phyloP scores from a whole-genome alignment of 2,888 invertebrate genomes.

The Andrena flavipes region DNA sequence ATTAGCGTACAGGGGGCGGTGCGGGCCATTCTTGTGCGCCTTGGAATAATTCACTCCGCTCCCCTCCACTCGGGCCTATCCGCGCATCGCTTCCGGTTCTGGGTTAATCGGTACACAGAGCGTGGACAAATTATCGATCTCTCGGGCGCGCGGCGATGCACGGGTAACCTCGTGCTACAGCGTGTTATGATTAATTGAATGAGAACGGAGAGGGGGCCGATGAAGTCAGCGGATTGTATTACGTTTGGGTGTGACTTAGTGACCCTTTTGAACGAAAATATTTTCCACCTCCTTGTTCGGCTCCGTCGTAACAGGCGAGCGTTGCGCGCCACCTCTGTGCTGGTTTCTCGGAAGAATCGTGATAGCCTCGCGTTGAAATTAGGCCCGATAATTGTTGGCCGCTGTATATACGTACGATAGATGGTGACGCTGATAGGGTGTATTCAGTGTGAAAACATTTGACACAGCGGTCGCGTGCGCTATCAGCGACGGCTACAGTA shows the following conservation, averaged over 20 bases:
- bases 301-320: background rate
- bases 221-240: conserved; percentile 11
- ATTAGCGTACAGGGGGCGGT: conserved; percentile 25
- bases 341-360: background rate
- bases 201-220: conserved; percentile 23
- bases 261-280: background rate
- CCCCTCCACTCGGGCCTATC: conserved; percentile 7
- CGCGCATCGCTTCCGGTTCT: conserved; percentile 38
- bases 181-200: conserved; percentile 39
- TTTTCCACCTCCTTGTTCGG: background rate
- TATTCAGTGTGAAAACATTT: conserved; percentile 11
- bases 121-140: conserved; percentile 48
- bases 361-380: background rate
- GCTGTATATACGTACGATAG: background rate
- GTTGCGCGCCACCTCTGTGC: background rate
- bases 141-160: background rate
- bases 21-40: conserved; percentile 26
- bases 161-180: conserved; percentile 11
- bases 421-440: background rate
- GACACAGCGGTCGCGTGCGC: conserved; percentile 7
- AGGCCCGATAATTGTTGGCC: background rate
- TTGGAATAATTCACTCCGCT: conserved; percentile 51
- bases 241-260: conserved; percentile 21
- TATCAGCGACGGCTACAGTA: conserved; percentile 22
- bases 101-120: conserved; percentile 42